phyloP scores from a whole-genome alignment of 1,140 invertebrate species.

The Bicyclus anynana region DNA sequence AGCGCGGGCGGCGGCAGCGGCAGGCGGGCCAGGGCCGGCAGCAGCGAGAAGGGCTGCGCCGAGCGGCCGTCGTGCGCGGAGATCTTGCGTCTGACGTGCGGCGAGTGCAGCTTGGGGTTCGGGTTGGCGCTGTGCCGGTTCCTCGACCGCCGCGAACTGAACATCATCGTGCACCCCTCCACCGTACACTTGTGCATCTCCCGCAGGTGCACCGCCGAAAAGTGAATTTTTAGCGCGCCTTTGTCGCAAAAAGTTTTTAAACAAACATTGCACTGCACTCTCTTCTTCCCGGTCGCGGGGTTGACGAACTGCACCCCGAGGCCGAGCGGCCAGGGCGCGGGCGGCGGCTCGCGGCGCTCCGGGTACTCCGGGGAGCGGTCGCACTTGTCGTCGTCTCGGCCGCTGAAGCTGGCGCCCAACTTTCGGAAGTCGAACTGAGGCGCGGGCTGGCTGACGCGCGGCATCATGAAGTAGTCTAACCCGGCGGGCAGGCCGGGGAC shows the following conservation, averaged over 20 bases:
- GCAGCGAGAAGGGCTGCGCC: conserved; percentile 88
- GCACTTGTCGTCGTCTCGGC: conserved; percentile 58
- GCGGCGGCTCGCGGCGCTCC: conserved; percentile 60
- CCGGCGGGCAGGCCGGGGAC: conserved; percentile 66
- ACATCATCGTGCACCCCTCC: conserved; percentile 88
- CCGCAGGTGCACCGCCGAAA: conserved; percentile 93
- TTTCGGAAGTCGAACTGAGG: conserved; percentile 76
- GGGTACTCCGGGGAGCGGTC: conserved; percentile 60
- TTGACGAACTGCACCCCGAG: conserved; percentile 94
- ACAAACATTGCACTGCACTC: conserved; percentile 98
- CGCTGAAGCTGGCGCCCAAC: conserved; percentile 73
- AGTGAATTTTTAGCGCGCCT: conserved; percentile 99
- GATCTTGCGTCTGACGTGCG: conserved; percentile 93
- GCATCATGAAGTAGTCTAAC: conserved; percentile 75
- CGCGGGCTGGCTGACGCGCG: conserved; percentile 58
- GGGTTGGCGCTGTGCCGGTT: conserved; percentile 95
- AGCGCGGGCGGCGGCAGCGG: conserved; percentile 61
- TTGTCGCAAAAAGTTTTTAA: conserved; percentile 99
- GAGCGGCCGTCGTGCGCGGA: conserved; percentile 94
- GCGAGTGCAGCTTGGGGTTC: conserved; percentile 98
- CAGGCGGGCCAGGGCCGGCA: conserved; percentile 79
- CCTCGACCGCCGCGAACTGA: conserved; percentile 85
- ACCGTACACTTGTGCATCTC: conserved; percentile 90
- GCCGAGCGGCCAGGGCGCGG: conserved; percentile 84
- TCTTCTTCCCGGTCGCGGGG: conserved; percentile 94